These are phyloP conservation scores for Parazoanthus atlanticus DNA, from an alignment of 92 coral and sea anemone genomes.

Conservation along the genomic window DNA sequence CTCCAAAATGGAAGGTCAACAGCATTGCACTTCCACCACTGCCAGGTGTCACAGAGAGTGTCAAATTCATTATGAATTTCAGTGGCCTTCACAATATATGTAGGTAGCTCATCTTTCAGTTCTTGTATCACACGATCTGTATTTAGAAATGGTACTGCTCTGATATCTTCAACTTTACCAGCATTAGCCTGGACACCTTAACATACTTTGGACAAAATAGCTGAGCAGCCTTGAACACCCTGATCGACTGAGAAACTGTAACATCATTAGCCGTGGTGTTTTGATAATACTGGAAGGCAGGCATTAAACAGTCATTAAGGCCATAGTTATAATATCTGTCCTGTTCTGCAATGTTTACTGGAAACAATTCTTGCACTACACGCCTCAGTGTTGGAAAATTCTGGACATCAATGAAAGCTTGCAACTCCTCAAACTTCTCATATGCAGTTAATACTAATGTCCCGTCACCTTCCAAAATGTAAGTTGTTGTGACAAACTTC, in stretches of 20 bases:
- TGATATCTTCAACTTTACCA: constrained; percentile 45
- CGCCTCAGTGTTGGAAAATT: constrained; percentile 38
- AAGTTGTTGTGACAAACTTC: constrained; percentile 22
- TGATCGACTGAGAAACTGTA: constrained; percentile 43
- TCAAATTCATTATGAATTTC: constrained; percentile 42
- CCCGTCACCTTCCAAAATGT: constrained; percentile 39
- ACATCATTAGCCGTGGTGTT: constrained; percentile 46
- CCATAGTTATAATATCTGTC: constrained; percentile 48
- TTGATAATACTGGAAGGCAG: constrained; percentile 45
- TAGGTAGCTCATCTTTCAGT: constrained; percentile 55
- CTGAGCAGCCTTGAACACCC: constrained; percentile 46
- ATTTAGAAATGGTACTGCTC: constrained; percentile 54
- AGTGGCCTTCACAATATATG: constrained; percentile 48
- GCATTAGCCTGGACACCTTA: constrained; percentile 46
- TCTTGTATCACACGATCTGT: constrained; percentile 34
- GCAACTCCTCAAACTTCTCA: constrained; percentile 25
- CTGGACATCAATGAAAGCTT: constrained; percentile 34
- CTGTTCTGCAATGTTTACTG: constrained; percentile 42
- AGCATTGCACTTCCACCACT: constrained; percentile 43
- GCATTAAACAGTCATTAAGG: constrained; percentile 46
- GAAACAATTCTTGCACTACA: constrained; percentile 12
- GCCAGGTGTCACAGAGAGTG: constrained; percentile 29
- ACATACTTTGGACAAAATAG: constrained; percentile 45
- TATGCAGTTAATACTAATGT: constrained; percentile 4
- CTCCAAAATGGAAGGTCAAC: constrained; percentile 50